Evolutionary conservation across 2,113 vertebrate genomes (phyloP), one percentile per base, ranked within the genome.

Genomic region (Procapra przewalskii): DNA sequence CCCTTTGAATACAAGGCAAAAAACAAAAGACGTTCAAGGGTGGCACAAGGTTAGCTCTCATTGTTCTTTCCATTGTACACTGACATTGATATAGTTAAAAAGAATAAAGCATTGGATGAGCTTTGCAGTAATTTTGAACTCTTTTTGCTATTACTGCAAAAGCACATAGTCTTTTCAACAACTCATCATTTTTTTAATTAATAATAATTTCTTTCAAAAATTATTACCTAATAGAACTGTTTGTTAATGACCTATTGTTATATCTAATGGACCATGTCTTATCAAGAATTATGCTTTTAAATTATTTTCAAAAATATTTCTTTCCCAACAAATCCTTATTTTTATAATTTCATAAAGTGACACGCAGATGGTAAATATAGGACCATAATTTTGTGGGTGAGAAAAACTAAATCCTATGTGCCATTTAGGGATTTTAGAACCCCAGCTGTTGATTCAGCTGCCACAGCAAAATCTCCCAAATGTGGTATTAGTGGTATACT

Each of bases 381-480:
- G 97, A 88, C 96, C 97, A 60, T 97, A 95, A 97, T 98, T 98
- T 97, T 96, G 91, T 96, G 97, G 93, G 95, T 98, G 97, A 98
- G 97, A 97, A 98, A 98, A 97, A 79, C 86, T 98, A 95, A 97
- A 98, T 97, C 96, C 91, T 98, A 86, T 94, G 95, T 93, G 96
- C 97, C 96, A 95, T 87, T 97, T 91, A 98, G 71, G 96, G 95
- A 97, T 95, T 98, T 98, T 96, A 97, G 97, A 98, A 96, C 84
- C 97, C 97, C 96, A 98, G 96, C 96, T 98, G 96, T 97, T 98
- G 97, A 96, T 84, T 98, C 97, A 98, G 97, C 97, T 98, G 98
- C 95, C 25, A 10, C 93, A 94, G 94, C 94, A 98, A 96, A 97
- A 97, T 94, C 60, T 97, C 86, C 82, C 95, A 94, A 94, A 86